phyloP scores from a whole-genome alignment of 2,113 vertebrate genomes.

The Poecilia latipinna region DNA sequence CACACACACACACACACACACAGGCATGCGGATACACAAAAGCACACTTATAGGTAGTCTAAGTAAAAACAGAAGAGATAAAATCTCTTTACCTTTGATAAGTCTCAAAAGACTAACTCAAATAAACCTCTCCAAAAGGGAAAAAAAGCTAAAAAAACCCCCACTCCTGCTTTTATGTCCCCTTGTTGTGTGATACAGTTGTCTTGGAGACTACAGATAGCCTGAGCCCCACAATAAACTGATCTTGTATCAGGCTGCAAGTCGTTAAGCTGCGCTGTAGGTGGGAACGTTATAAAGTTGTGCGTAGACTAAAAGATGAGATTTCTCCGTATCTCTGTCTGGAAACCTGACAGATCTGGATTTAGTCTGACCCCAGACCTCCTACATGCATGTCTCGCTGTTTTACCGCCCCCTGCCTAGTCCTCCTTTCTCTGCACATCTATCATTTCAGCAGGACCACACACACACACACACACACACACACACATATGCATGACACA shows the following conservation, averaged over 20 bases:
- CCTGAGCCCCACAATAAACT: slow-evolving; percentile 16
- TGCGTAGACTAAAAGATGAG: slow-evolving; percentile 50
- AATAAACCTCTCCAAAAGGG: neutral
- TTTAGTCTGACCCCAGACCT: slow-evolving; percentile 74
- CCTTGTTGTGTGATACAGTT: neutral
- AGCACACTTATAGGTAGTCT: neutral
- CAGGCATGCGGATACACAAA: neutral
- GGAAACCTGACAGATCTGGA: slow-evolving; percentile 73
- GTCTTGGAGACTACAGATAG: slow-evolving; percentile 13
- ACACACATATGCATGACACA: slow-evolving; percentile 62
- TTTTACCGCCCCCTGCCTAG: slow-evolving; percentile 64
- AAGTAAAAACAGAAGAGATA: neutral
- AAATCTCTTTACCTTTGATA: too few relatives aligned
- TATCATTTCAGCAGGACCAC: slow-evolving; percentile 74
- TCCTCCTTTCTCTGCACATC: slow-evolving; percentile 64
- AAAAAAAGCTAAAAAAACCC: neutral
- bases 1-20: neutral
- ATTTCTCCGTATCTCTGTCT: slow-evolving; percentile 71
- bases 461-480: slow-evolving; percentile 60
- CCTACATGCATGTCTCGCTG: slow-evolving; percentile 71
- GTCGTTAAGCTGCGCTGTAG: slow-evolving; percentile 27
- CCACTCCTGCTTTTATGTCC: neutral
- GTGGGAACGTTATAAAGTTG: slow-evolving; percentile 47
- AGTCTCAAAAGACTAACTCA: neutral
- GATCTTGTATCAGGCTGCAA: slow-evolving; percentile 8